These are phyloP conservation scores for Calosoma granatense DNA, from an alignment of 1,140 invertebrate species.

Conservation along the genomic window DNA sequence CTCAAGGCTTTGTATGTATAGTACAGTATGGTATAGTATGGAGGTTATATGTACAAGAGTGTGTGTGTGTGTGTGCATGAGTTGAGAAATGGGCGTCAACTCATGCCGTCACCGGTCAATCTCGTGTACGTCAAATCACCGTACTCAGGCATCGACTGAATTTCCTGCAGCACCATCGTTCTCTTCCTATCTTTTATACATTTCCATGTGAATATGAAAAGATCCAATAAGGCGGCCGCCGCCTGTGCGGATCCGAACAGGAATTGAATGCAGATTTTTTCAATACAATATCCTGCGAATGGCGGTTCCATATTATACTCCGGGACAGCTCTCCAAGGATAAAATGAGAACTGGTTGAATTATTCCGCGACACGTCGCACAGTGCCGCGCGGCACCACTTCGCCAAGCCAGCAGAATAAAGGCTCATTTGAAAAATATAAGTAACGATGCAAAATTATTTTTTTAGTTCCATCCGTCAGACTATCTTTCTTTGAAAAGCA, in stretches of 20 bases:
- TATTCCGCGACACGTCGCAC: neutral
- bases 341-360: neutral
- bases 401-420: neutral
- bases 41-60: too few species aligned
- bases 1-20: too few species aligned
- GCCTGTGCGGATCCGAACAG: neutral
- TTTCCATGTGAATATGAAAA: constrained; percentile 6
- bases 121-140: neutral
- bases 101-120: too few species aligned
- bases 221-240: constrained; percentile 5
- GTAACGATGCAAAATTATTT: too few species aligned
- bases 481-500: neutral
- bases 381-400: neutral
- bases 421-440: too few species aligned
- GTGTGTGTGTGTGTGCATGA: too few species aligned
- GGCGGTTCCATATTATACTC: constrained; percentile 6
- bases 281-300: constrained; percentile 9
- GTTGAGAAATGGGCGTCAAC: too few species aligned
- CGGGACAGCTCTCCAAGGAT: neutral
- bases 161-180: neutral
- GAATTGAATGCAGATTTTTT: constrained; percentile 8
- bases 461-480: too few species aligned
- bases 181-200: neutral
- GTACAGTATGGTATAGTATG: too few species aligned
- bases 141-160: neutral